phyloP scores from a whole-genome alignment of 2,888 invertebrate genomes.

The Merodon equestris region DNA sequence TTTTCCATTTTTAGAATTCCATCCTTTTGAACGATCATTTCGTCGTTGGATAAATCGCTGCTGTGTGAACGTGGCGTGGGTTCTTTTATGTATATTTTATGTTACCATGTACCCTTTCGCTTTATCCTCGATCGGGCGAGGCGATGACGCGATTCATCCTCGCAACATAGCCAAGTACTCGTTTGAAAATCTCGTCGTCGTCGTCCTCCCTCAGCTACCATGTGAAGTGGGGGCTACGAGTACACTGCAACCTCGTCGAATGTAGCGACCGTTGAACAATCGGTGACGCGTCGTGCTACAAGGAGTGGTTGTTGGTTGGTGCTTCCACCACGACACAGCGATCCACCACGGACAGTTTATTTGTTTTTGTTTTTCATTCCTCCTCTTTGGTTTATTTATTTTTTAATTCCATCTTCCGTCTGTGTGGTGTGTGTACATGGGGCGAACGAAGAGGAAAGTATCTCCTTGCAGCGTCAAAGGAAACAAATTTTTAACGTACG shows the following conservation, averaged over 20 bases:
- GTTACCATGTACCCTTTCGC: conserved; percentile 35
- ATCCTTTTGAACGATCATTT: conserved; percentile 33
- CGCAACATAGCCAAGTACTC: conserved; percentile 6
- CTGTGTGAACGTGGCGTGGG: conserved; percentile 50
- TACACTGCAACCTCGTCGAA: too few species aligned
- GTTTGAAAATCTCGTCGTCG: conserved; percentile 24
- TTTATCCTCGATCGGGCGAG: conserved; percentile 58
- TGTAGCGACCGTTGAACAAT: too few species aligned
- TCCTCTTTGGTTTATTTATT: conserved; percentile 23
- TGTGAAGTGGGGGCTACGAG: background rate
- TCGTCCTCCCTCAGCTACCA: conserved; percentile 46
- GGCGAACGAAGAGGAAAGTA: background rate
- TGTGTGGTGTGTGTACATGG: conserved; percentile 6
- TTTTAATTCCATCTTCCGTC: conserved; percentile 7
- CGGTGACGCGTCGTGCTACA: conserved; percentile 36
- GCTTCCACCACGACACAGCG: conserved; percentile 23
- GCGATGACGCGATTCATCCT: conserved; percentile 49
- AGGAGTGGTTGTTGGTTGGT: conserved; percentile 40
- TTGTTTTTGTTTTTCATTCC: conserved; percentile 30
- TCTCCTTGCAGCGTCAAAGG: conserved; percentile 50
- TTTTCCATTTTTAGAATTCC: conserved; percentile 63
- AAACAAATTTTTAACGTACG: conserved; percentile 52
- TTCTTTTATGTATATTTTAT: conserved; percentile 32
- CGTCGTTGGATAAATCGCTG: conserved; percentile 15
- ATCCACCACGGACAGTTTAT: conserved; percentile 43